Evolutionary conservation across 2,888 invertebrate genomes (phyloP).

Genomic region (Synergus umbraculus): DNA sequence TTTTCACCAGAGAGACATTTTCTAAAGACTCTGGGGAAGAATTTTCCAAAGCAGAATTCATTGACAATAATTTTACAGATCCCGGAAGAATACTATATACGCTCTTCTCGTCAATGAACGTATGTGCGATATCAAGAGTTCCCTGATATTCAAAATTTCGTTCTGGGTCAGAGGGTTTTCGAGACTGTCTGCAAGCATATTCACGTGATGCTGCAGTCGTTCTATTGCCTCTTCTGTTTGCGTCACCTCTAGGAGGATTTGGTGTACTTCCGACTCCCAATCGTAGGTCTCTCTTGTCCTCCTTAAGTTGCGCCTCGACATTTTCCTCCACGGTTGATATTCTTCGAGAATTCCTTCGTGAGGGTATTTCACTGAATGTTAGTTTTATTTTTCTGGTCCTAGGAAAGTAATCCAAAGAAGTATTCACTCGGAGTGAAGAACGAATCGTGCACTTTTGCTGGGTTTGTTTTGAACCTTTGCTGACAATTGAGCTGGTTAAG

Average conservation of each 20-base stretch:
- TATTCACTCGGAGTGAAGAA: constrained; percentile 53
- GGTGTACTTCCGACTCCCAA: no score
- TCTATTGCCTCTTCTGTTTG: no score
- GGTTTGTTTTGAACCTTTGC: not conserved
- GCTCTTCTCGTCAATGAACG: no score
- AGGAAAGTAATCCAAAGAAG: constrained; percentile 45
- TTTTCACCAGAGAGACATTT: constrained; percentile 57
- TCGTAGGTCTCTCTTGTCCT: no score
- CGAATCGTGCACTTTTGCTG: constrained; percentile 28
- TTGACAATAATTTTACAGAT: not conserved
- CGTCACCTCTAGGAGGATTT: no score
- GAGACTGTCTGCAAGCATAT: no score
- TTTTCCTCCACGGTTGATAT: not conserved
- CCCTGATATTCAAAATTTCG: no score
- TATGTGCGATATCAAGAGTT: not conserved
- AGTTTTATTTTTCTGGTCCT: constrained; percentile 20
- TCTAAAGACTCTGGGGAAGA: constrained; percentile 42
- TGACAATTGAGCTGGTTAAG: not conserved
- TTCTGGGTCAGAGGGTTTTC: no score
- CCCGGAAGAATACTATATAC: not conserved
- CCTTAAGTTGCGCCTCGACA: no score
- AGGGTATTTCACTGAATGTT: not conserved
- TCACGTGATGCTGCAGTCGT: no score
- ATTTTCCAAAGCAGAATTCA: not conserved
- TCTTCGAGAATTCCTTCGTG: not conserved